Evolutionary conservation across 92 coral and sea anemone species (phyloP), one percentile per base, ranked within the genome.

Genomic region (Zoanthus sansibaricus): DNA sequence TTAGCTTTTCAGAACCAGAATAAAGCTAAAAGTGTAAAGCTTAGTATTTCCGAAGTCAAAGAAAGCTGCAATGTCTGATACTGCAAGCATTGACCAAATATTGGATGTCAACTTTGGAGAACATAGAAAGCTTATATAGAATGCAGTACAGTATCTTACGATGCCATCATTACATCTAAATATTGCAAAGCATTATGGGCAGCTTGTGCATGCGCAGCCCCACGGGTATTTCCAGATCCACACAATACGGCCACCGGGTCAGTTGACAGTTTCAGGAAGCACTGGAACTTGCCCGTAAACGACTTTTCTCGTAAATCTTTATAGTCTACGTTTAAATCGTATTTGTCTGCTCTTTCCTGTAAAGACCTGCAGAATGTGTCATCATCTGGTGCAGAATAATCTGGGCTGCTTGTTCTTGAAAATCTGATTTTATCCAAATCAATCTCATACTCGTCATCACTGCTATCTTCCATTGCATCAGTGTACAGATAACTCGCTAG

Each of bases 181-280:
- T 88, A 89, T 54, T 89, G 76, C 73, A 94, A 56, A 71, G 96
- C 94, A 67, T 87, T 91, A 80, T 66, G 79, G 9, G 96, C 94
- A 2, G 96, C 96, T 11, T 72, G 86, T 52, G 90, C 91, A 46
- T 87, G 93, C 11, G 96, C 90, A 1, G 46, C 77, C 13, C 67
- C 31, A 32, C 58, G 79, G 0, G 94, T 87, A 9, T 67, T 73
- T 1, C 96, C 96, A 46, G 90, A 83, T 1, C 96, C 96, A 76
- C 83, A 17, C 44, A 94, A 94, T 21, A 94, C 96, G 7, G 92
- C 80, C 1, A 90, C 83, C 11, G 96, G 96, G 5, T 62, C 20
- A 42, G 92, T 91, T 1, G 45, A 20, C 1, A 94, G 88, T 79
- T 87, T 52, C 58, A 94, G 94, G 25, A 94, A 91, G 76, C 96